phyloP scores from a whole-genome alignment of 1,140 invertebrate genomes.

The Drosophila yakuba region DNA sequence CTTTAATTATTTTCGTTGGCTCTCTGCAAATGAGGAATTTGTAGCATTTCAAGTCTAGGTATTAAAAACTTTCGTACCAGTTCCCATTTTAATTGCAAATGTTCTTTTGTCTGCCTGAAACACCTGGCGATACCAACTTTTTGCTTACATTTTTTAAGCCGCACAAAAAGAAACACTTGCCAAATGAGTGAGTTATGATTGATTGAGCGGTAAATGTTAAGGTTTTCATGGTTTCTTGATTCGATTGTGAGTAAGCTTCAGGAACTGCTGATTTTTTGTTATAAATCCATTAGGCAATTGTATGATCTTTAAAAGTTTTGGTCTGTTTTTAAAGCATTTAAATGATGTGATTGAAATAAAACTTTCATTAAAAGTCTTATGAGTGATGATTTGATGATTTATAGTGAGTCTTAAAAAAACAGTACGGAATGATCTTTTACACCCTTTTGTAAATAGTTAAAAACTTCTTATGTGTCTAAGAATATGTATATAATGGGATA shows the following conservation, averaged over 20 bases:
- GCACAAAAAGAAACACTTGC: slow-evolving; percentile 18
- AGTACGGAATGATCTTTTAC: too few species aligned
- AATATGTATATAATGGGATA: too few species aligned
- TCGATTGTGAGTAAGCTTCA: slow-evolving; percentile 4
- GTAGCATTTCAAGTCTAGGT: slow-evolving; percentile 2
- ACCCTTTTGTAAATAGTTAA: too few species aligned
- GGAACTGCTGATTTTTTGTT: neutral
- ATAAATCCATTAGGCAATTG: slow-evolving; percentile 6
- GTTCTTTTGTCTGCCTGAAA: slow-evolving; percentile 16
- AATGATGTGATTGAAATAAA: neutral
- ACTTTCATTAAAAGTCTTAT: neutral
- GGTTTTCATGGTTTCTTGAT: neutral
- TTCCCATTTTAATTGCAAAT: slow-evolving; percentile 47
- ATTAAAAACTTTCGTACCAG: slow-evolving; percentile 18
- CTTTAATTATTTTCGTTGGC: slow-evolving; percentile 48
- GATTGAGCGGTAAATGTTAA: neutral
- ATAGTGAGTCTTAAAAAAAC: too few species aligned
- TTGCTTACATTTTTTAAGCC: slow-evolving; percentile 6
- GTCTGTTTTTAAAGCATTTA: neutral
- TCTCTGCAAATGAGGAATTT: slow-evolving; percentile 6
- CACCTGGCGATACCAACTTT: slow-evolving; percentile 33
- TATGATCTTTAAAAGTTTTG: neutral
- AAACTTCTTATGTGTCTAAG: too few species aligned
- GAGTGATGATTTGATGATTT: neutral
- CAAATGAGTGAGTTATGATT: slow-evolving; percentile 34